Percentiles rank a stretch among this genome's conserved stretches.
These are phyloP conservation scores for Brienomyrus longianalis DNA, from an alignment of 2,113 vertebrate species.

Conservation along the genomic window DNA sequence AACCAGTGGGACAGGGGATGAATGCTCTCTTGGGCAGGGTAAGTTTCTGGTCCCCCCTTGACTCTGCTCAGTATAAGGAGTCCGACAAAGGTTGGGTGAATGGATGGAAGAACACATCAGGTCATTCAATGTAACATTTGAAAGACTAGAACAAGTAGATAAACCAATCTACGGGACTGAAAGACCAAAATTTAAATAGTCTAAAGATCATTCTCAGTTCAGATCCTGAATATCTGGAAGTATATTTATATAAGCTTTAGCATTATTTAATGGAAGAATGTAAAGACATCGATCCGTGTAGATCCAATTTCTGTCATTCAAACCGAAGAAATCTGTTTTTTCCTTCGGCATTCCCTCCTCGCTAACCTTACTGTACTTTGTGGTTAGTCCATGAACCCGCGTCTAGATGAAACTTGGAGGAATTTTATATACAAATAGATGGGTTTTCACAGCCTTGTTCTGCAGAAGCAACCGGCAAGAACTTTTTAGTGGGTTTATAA, in stretches of 20 bases:
- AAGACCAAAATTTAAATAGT: neutral
- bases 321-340: neutral
- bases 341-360: neutral
- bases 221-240: neutral
- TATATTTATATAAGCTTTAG: neutral
- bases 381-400: neutral
- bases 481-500: neutral
- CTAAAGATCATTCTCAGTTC: neutral
- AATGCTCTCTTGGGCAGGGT: neutral
- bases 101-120: neutral
- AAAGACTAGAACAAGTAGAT: neutral
- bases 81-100: neutral
- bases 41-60: neutral
- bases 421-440: neutral
- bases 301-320: neutral
- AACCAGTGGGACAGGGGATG: neutral
- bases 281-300: neutral
- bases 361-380: neutral
- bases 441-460: neutral
- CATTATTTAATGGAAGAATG: neutral
- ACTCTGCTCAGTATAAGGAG: neutral
- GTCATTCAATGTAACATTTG: neutral
- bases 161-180: neutral
- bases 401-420: neutral
- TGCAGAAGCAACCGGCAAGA: neutral